Percentiles rank a stretch among this genome's conserved stretches.
Evolutionary conservation across 2,797 vertebrate genomes (phyloP).

Genomic region (Melanotaenia trifasciata): DNA sequence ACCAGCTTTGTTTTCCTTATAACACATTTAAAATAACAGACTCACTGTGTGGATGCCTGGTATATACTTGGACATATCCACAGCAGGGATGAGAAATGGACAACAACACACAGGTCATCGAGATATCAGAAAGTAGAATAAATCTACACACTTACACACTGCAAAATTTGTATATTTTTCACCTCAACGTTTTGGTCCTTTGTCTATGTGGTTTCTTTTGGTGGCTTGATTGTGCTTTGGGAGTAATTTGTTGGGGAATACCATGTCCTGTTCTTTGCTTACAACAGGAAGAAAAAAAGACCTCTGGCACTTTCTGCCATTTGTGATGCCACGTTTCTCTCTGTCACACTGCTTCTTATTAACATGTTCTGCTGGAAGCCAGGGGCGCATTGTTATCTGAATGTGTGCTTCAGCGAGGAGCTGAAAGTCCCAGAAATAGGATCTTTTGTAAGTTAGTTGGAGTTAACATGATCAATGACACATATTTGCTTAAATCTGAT

Average conservation of each 20-base stretch:
- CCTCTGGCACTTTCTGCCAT: neutral
- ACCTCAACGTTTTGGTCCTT: neutral
- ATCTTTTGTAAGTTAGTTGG: neutral
- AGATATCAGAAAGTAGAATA: too few relatives aligned
- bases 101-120: too few relatives aligned
- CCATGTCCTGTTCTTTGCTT: neutral
- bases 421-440: neutral
- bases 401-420: neutral
- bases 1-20: too few relatives aligned
- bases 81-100: too few relatives aligned
- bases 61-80: too few relatives aligned
- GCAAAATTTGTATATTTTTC: too few relatives aligned
- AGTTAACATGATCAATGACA: neutral
- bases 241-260: neutral
- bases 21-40: too few relatives aligned
- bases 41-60: too few relatives aligned
- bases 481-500: neutral
- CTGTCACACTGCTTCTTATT: neutral
- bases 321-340: neutral
- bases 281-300: neutral
- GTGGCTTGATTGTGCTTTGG: neutral
- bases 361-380: slow-evolving; percentile 5
- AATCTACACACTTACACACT: too few relatives aligned
- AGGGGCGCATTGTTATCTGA: neutral
- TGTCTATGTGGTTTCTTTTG: neutral